phyloP scores from a whole-genome alignment of 2,113 vertebrate species.

The Gymnorhina tibicen region DNA sequence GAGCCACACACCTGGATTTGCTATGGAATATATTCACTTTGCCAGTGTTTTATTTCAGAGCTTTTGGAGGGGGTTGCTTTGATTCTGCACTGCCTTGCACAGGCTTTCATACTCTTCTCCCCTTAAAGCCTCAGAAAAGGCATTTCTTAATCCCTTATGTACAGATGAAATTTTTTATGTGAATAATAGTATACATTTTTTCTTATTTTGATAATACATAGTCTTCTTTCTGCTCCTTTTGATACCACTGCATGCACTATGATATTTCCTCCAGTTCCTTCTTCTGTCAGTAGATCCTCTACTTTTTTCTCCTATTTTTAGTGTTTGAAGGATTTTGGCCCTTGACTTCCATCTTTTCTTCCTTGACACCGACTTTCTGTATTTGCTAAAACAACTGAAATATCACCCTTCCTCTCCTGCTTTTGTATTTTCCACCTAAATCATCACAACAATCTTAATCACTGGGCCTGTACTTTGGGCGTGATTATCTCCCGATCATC shows the following conservation, averaged over 20 bases:
- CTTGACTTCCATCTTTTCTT: neutral
- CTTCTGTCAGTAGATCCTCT: neutral
- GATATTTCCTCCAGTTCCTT: neutral
- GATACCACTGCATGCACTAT: neutral
- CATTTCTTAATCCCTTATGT: neutral
- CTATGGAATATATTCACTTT: neutral
- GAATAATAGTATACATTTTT: neutral
- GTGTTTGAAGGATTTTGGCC: neutral
- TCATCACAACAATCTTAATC: neutral
- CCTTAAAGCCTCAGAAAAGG: neutral
- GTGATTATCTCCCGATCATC: neutral
- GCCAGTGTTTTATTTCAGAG: neutral
- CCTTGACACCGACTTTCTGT: neutral
- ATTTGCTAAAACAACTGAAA: neutral
- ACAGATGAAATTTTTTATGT: neutral
- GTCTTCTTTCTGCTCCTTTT: neutral
- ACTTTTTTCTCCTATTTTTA: neutral
- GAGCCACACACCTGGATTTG: neutral
- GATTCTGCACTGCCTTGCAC: neutral
- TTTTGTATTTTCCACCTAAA: neutral
- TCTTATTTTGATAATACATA: neutral
- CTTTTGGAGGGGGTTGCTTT: neutral
- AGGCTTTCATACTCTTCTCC: neutral
- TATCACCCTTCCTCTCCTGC: neutral
- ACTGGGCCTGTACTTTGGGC: neutral